Base-by-base conservation (phyloP, 2,113 vertebrate genomes). In the Anarrhichthys ocellatus region DNA sequence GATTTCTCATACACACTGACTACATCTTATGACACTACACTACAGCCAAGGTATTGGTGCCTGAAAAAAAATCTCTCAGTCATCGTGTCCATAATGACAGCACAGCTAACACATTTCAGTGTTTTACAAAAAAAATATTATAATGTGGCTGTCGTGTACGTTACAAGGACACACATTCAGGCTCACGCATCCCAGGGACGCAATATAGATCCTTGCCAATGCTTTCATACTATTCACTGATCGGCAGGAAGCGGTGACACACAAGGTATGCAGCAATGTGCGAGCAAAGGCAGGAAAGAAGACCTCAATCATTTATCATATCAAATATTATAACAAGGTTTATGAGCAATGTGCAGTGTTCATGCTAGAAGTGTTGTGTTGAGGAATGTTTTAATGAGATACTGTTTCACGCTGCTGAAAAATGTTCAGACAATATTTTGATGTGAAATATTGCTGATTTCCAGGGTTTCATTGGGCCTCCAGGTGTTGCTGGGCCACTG, bases 391-490 rank as follows among this genome's bases (percentile, higher is more conserved):
- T 44, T 42, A 44, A 7, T 42, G 18, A 76, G 75, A 44, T 62
- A 27, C 20, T 64, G 61, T 64, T 7, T 63, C 71, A 62, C 13
- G 2, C 15, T 15, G 18, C 63, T 34, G 11, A 76, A 32, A 44
- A 24, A 69, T 46, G 27, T 52, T 63, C 4, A 61, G 10, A 18
- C 46, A 46, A 5, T 18, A n/a, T 42, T 78, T 66, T 67, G 36
- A 36, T 36, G 4, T 79, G 9, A 56, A 8, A 54, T 80, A 4
- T 67, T 79, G 5, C 6, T 85, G 0, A 50, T 80, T 86, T 93
- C 14, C 82, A 99, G 98, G 98, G 98, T 85, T 99, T 99, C 84
- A 99, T 99, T 90, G 98, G 98, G 61, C 96, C 95, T 87, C 97
- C 97, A 76, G 98, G 98, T 62, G 86, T 95, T 76, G 95, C 94